A percentile compares a stretch with the other conserved stretches of the same genome.
These are phyloP conservation scores for Bombus vancouverensis DNA, from an alignment of 1,140 invertebrate genomes.

Conservation along the genomic window DNA sequence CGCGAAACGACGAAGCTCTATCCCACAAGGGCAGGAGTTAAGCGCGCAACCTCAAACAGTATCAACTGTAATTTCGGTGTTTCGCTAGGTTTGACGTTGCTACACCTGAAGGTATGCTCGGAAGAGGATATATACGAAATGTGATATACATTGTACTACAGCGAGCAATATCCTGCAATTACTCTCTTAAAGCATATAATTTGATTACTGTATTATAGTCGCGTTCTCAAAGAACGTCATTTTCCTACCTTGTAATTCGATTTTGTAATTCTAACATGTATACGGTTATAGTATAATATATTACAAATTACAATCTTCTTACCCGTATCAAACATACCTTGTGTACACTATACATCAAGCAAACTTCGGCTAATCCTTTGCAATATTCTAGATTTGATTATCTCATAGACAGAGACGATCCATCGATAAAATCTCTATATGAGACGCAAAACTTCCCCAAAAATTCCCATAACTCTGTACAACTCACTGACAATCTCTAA, in stretches of 20 bases:
- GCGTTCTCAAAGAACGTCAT: background rate
- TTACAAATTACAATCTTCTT: too few species aligned
- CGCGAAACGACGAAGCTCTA: background rate
- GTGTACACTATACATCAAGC: too few species aligned
- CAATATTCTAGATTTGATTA: too few species aligned
- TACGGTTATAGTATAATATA: too few species aligned
- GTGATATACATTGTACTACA: too few species aligned
- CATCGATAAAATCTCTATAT: too few species aligned
- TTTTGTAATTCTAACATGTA: background rate
- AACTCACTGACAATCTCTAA: too few species aligned
- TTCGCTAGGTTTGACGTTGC: background rate
- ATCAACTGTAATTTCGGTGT: background rate
- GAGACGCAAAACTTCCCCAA: too few species aligned
- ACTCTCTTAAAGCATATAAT: background rate
- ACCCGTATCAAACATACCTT: too few species aligned
- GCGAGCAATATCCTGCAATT: background rate
- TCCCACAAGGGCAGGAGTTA: background rate
- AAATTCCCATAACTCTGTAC: too few species aligned
- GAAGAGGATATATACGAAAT: background rate
- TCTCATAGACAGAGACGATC: too few species aligned
- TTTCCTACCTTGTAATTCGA: background rate
- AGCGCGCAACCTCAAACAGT: background rate
- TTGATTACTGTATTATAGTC: background rate
- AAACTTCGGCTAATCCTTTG: too few species aligned
- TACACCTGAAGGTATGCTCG: background rate